A percentile compares a stretch with the other conserved stretches of the same genome.
phyloP scores from a whole-genome alignment of 2,113 vertebrate genomes.

The Elachura formosa region DNA sequence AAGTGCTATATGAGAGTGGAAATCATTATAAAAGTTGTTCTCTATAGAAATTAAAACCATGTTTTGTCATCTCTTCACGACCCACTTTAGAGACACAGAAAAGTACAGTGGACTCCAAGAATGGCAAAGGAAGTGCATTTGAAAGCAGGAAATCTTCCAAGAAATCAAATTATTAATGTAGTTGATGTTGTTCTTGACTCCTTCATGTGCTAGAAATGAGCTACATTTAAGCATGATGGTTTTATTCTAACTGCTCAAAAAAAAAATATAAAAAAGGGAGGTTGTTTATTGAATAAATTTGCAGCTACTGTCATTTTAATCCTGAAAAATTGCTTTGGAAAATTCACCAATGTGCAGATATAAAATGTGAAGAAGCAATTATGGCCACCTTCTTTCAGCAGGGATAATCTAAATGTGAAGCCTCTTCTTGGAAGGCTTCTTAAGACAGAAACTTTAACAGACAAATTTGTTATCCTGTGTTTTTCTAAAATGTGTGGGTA shows the following conservation, averaged over 20 bases:
- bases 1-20: not conserved
- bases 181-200: not conserved
- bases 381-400: not conserved
- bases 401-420: not conserved
- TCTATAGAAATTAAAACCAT: not conserved
- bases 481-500: not conserved
- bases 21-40: not conserved
- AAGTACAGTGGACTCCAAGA: not conserved
- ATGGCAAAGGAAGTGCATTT: not conserved
- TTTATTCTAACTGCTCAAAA: not conserved
- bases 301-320: not conserved
- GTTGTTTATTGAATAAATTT: conserved; percentile 34
- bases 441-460: not conserved
- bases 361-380: not conserved
- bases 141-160: not conserved
- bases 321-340: conserved; percentile 29
- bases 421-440: not conserved
- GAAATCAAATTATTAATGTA: conserved; percentile 1
- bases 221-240: not conserved
- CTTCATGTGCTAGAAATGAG: not conserved
- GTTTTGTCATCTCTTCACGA: not conserved
- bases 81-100: not conserved
- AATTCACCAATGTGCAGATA: not conserved
- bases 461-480: not conserved
- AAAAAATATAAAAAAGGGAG: not conserved